Evolutionary conservation across 2,113 vertebrate species (phyloP).

Genomic region (Trichomycterus rosablanca): DNA sequence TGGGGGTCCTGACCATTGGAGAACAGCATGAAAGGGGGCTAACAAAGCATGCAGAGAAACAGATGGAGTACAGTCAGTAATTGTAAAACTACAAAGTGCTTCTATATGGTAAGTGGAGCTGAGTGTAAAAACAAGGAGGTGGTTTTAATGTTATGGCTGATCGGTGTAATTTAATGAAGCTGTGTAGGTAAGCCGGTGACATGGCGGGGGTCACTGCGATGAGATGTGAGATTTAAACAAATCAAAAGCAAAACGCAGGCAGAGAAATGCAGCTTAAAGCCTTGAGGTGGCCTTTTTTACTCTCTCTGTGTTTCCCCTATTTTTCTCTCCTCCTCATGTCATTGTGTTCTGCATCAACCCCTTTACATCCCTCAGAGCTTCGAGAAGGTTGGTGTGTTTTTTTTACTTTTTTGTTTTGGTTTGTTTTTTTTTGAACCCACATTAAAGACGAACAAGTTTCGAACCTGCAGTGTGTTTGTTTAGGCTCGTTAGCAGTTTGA

Average conservation of each 20-base stretch:
- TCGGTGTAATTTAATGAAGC: conserved; percentile 67
- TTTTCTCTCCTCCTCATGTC: conserved; percentile 99
- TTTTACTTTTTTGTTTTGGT: conserved; percentile 99
- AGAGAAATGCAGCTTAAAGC: conserved; percentile 89
- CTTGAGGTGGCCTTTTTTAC: conserved; percentile 99
- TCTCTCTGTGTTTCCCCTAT: conserved; percentile 99
- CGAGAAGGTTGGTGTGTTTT: conserved; percentile 99
- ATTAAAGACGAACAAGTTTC: conserved; percentile 72
- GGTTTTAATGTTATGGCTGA: no score
- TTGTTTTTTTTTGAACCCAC: conserved; percentile 99
- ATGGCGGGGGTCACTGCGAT: conserved; percentile 61
- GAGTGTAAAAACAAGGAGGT: no score
- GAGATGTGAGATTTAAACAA: conserved; percentile 45
- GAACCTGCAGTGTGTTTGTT: conserved; percentile 58
- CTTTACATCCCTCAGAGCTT: conserved; percentile 99
- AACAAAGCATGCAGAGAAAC: no score
- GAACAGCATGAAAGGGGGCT: no score
- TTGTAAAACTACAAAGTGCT: no score
- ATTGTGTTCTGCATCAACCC: conserved; percentile 99
- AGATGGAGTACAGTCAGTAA: no score
- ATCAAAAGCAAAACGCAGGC: conserved; percentile 49
- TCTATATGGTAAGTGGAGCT: no score
- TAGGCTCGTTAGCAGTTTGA: conserved; percentile 58
- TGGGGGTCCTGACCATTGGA: no score
- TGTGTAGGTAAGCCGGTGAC: conserved; percentile 56